Evolutionary conservation across 2,113 vertebrate genomes (phyloP).

Genomic region (Panurus biarmicus): DNA sequence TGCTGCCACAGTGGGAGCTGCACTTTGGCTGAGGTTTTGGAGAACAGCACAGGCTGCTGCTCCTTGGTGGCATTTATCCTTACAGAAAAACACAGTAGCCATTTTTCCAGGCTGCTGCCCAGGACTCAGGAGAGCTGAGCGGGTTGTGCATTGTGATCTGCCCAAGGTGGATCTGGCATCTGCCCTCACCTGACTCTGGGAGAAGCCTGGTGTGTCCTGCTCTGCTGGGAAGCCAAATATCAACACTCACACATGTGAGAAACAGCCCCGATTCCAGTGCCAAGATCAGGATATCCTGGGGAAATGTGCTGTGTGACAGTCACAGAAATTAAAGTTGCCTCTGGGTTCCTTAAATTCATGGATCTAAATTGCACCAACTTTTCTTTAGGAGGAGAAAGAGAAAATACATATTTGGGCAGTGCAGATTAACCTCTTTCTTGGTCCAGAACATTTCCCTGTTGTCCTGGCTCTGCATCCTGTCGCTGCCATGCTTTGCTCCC

Average conservation of each 20-base stretch:
- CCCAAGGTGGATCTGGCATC: neutral
- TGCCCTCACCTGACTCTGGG: neutral
- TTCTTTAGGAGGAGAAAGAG: neutral
- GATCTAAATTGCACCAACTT: conserved; percentile 14
- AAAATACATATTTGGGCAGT: neutral
- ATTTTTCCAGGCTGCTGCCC: neutral
- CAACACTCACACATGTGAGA: neutral
- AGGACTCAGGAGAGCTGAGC: neutral
- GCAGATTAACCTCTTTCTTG: neutral
- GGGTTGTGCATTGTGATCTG: neutral
- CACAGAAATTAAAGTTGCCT: conserved; percentile 19
- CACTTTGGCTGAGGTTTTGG: neutral
- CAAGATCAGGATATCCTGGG: neutral
- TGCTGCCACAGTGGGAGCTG: neutral
- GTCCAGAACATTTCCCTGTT: neutral
- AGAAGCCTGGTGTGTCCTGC: neutral
- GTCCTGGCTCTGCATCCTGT: neutral
- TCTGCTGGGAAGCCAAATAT: neutral
- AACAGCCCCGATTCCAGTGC: neutral
- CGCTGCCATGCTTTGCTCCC: neutral
- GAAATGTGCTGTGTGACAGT: conserved; percentile 6
- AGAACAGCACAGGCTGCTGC: neutral
- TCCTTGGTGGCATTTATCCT: neutral
- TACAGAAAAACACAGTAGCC: neutral
- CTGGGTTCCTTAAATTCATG: conserved; percentile 2